Base-by-base conservation (phyloP, 92 coral and sea anemone genomes). In the Actinostola sp. region DNA sequence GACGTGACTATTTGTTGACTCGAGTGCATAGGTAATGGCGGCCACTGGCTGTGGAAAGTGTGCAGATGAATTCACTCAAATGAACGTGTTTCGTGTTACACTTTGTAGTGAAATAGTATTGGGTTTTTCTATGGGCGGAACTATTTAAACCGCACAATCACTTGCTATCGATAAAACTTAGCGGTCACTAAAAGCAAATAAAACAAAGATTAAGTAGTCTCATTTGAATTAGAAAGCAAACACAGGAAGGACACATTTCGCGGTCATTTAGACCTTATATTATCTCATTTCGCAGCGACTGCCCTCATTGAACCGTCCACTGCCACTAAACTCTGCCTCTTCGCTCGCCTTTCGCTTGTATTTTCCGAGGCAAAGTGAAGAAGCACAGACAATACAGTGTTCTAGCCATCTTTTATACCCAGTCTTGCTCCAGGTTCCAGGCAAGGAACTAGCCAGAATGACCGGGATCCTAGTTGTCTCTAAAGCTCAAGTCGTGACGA, bases 171-270 rank as follows among this genome's bases (percentile, higher is more conserved):
- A 49, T 39, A 33, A 29, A 61, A 20, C 46, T 68, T 50, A 77
- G 75, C 84, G 89, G 89, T 64, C 79, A 63, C 56, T 19, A 64
- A 44, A 77, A 77, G 89, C 33, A 70, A 76, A 55, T 55, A 76
- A 63, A 66, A 52, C 67, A 71, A 39, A 77, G 65, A 62, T 73
- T 50, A 62, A 82, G 42, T 31, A 27, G 38, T 53, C 14, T 24
- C 52, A 63, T 78, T 77, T 77, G 69, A 84, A 64, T 66, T 59
- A 48, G 56, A 64, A 68, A 54, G 46, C 26, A 64, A 57, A 66
- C 54, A 53, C 28, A 52, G 36, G 41, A 57, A 63, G 26, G n/a
- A 16, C 49, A 31, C 39, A 51, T 17, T 29, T 51, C 23, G 51
- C 49, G 36, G 71, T 67, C 29, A 29, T 48, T 17, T 45, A 6